Evolutionary conservation across 1,140 invertebrate species (phyloP), one percentile per base, ranked within the genome.

Genomic region (Oryzaephilus surinamensis): DNA sequence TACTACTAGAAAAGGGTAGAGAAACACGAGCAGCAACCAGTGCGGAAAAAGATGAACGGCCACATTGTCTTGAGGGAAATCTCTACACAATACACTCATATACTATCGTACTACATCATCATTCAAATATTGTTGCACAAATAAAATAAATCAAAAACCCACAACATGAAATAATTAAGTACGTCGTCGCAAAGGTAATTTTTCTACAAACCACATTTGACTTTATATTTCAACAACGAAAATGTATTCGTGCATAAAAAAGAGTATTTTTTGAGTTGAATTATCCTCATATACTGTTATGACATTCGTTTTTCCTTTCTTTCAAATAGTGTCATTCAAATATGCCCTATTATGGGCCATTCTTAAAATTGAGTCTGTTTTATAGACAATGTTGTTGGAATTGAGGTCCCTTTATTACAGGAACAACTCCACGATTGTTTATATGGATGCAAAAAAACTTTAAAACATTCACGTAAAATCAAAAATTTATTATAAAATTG

Each of bases 281-380:
- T 20, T 26, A 19, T 36, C 23, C 28, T 26, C 33, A 26, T 36
- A 27, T 26, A 16, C 13, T 29, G 30, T 32, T 40, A 40, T 40
- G 23, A 14, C 28, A 26, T 2, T 30, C n/a, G n/a, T n/a, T n/a
- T n/a, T n/a, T n/a, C n/a, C n/a, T n/a, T n/a, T n/a, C n/a, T n/a
- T n/a, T n/a, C n/a, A n/a, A 23, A 10, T 28, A 12, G 28, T 30
- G 37, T 43, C 41, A 31, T 35, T 43, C 41, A 43, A 37, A 36
- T 43, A 43, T 27, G 33, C 33, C 27, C 19, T 37, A 36, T 35
- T 43, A 43, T 37, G 41, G 41, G 31, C 41, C 34, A 43, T 43
- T 43, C 18, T 34, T 23, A 36, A 43, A 43, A 43, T 43, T 43
- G 41, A 43, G 41, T 36, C 33, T 37, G 24, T 31, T 43, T 42